A percentile compares a stretch with the other conserved stretches of the same genome.
Evolutionary conservation across 2,113 vertebrate species (phyloP).

Genomic region (Diphyllodes magnificus): DNA sequence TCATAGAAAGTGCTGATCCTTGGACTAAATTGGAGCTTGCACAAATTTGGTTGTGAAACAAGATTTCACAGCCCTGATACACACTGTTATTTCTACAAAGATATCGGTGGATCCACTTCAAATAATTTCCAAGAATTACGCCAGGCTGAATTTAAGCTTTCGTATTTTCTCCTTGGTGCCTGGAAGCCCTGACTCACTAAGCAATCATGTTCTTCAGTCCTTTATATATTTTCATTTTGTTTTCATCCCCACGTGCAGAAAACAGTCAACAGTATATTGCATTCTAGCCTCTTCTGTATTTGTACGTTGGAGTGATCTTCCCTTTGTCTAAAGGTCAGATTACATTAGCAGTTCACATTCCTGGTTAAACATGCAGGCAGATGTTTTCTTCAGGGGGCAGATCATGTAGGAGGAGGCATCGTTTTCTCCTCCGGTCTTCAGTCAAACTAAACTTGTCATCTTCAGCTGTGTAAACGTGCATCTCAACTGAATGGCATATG

Average conservation of each 20-base stretch:
- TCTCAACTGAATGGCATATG: slow-evolving; percentile 35
- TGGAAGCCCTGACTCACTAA: not conserved
- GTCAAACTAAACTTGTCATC: slow-evolving; percentile 32
- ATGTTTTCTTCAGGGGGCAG: slow-evolving; percentile 73
- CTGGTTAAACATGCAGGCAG: slow-evolving; percentile 60
- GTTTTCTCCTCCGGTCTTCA: slow-evolving; percentile 45
- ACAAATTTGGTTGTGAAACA: not conserved
- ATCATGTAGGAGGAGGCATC: slow-evolving; percentile 52
- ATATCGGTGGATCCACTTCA: not conserved
- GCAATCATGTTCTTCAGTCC: not conserved
- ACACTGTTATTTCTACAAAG: not conserved
- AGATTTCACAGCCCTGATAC: not conserved
- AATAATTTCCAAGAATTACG: not conserved
- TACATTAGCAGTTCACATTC: slow-evolving; percentile 58
- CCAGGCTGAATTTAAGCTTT: not conserved
- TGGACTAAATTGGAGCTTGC: not conserved
- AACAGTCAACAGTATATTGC: not conserved
- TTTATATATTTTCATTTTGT: not conserved
- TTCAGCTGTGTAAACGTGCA: slow-evolving; percentile 60
- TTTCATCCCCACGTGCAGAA: not conserved
- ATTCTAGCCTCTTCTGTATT: slow-evolving; percentile 5
- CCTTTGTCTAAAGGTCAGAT: slow-evolving; percentile 51
- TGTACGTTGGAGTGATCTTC: not conserved
- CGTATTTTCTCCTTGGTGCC: not conserved
- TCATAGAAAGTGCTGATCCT: not conserved